Percentiles rank a stretch among this genome's conserved stretches.
phyloP scores from a whole-genome alignment of 1,140 invertebrate species.

The Hypothenemus hampei region DNA sequence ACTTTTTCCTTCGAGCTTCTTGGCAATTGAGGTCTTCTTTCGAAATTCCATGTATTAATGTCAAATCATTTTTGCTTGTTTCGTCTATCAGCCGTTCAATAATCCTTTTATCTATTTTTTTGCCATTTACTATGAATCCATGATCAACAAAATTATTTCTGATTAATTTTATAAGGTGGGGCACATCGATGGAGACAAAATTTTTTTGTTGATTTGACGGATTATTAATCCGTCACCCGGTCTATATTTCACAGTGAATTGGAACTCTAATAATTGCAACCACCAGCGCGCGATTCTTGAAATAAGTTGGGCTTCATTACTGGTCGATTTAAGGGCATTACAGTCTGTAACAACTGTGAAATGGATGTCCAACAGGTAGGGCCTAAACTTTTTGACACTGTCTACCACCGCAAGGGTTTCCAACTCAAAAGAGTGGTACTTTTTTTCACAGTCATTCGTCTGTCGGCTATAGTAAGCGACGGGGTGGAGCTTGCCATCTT shows the following conservation, averaged over 20 bases:
- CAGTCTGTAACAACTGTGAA: slow-evolving; percentile 44
- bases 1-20: too few species aligned
- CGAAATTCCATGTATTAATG: too few species aligned
- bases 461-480: slow-evolving; percentile 24
- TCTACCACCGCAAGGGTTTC: not conserved
- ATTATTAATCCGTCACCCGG: too few species aligned
- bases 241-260: not conserved
- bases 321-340: slow-evolving; percentile 40
- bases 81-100: too few species aligned
- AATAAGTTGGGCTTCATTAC: slow-evolving; percentile 40
- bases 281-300: slow-evolving; percentile 11
- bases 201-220: too few species aligned
- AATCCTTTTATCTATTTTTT: too few species aligned
- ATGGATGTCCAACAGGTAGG: slow-evolving; percentile 36
- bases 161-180: too few species aligned
- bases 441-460: slow-evolving; percentile 18
- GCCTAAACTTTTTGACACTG: slow-evolving; percentile 39
- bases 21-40: too few species aligned
- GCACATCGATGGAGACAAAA: too few species aligned
- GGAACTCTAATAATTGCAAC: not conserved
- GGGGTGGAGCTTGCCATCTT: not conserved
- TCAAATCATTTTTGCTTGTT: too few species aligned
- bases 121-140: too few species aligned
- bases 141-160: too few species aligned
- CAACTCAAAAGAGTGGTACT: slow-evolving; percentile 20